Base-by-base conservation (phyloP, 2,113 vertebrate genomes). In the Baryphthengus martii region DNA sequence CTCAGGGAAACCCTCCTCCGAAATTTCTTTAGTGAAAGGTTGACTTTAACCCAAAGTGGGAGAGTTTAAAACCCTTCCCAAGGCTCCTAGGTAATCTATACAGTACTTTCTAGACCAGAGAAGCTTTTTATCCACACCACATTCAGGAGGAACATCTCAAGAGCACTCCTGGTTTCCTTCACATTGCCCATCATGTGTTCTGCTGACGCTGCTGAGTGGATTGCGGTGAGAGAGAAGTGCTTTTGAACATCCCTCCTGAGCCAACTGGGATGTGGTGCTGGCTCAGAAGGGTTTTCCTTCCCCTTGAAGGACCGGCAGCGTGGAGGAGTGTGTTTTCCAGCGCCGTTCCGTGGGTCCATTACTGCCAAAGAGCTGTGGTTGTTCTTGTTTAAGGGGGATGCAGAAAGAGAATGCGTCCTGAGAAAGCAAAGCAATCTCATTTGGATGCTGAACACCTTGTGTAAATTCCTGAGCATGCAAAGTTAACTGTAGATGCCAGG, bases 371-470 rank as follows among this genome's bases (percentile, higher is more conserved):
- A 37, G 13, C 65, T 0, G 1, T 63, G 66, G 53, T 37, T 62
- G 62, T 73, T 84, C 52, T 85, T 77, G 23, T 59, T 84, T 47
- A 55, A 58, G 75, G 66, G 71, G 80, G 55, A 37, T 28, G 28
- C 39, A 61, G 81, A 85, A 77, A 86, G 52, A 45, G 82, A 44
- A 49, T 1, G 15, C 6, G 2, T 80, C 75, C 88, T 55, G 79
- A 80, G 90, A 70, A 90, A 78, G 84, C 87, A 85, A 65, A 94
- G 61, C 45, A 50, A 79, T 76, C 93, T 95, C 71, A 92, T 96
- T 91, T 86, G 80, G 80, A 96, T 93, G 89, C 93, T 67, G 86
- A 95, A 72, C 76, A 89, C 82, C 83, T 92, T 70, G 40, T 70
- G 90, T 94, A 79, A 89, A 91, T 85, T 93, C 91, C 87, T 75